Percentiles rank a stretch among this genome's conserved stretches.
These are phyloP conservation scores for Agonopterix subpropinquella DNA, from an alignment of 2,888 invertebrate species.

Conservation along the genomic window DNA sequence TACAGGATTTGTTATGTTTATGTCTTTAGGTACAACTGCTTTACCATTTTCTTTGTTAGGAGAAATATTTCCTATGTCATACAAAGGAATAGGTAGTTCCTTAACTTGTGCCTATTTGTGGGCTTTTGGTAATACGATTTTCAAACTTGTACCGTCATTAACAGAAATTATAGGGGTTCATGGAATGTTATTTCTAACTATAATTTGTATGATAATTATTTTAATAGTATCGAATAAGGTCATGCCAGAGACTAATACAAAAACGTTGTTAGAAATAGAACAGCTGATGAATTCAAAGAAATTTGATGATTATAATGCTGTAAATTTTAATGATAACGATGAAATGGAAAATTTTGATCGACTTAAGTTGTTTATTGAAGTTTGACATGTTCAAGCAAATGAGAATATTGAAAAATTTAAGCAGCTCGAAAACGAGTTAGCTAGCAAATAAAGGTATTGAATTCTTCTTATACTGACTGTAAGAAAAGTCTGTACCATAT, in stretches of 20 bases:
- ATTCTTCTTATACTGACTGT: no score
- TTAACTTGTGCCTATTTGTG: constrained; percentile 23
- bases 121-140: constrained; percentile 21
- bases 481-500: no score
- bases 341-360: constrained; percentile 15
- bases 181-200: constrained; percentile 12
- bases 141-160: constrained; percentile 15
- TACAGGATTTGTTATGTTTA: constrained; percentile 22
- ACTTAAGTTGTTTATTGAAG: constrained; percentile 18
- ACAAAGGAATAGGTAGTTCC: constrained; percentile 23
- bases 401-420: no score
- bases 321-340: constrained; percentile 12
- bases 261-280: constrained; percentile 20
- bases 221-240: constrained; percentile 15
- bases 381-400: not conserved
- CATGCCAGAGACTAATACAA: constrained; percentile 18
- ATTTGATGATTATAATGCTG: constrained; percentile 9
- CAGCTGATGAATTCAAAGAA: constrained; percentile 9
- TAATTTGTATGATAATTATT: constrained; percentile 13
- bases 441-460: no score
- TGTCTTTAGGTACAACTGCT: constrained; percentile 23
- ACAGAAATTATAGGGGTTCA: constrained; percentile 12
- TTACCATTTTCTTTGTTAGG: constrained; percentile 21
- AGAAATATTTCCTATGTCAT: constrained; percentile 23
- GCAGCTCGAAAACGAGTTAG: no score